A percentile compares a stretch with the other conserved stretches of the same genome.
Conservation (phyloP, 2,797 vertebrate genomes). For the Euthynnus affinis region DNA sequence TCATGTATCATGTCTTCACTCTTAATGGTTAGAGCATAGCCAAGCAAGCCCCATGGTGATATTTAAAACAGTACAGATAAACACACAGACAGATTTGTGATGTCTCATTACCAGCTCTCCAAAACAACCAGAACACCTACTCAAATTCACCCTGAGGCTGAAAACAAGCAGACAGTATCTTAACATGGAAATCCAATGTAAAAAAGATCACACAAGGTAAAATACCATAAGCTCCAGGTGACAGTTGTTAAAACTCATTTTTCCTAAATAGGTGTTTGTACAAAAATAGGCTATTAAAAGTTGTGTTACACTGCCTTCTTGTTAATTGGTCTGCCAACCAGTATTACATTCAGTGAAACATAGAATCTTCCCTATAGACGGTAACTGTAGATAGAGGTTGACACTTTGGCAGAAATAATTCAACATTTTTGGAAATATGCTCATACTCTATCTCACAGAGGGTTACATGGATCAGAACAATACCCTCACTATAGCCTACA, state of each 20-base stretch:
- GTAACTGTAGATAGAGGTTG: neutral
- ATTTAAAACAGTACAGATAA: slow-evolving; percentile 78
- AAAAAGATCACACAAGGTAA: slow-evolving; percentile 20
- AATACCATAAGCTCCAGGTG: slow-evolving; percentile 4
- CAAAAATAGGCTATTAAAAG: slow-evolving; percentile 22
- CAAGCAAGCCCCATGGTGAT: slow-evolving; percentile 76
- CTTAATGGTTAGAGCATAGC: slow-evolving; percentile 87
- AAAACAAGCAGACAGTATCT: slow-evolving; percentile 21
- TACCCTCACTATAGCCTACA: neutral
- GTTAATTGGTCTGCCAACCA: slow-evolving; percentile 1
- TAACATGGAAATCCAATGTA: slow-evolving; percentile 36
- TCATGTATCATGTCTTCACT: slow-evolving; percentile 90
- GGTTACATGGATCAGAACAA: neutral
- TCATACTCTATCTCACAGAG: neutral
- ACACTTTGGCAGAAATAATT: neutral
- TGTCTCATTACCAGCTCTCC: slow-evolving; percentile 61
- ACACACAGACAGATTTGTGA: slow-evolving; percentile 70
- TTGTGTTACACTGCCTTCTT: slow-evolving; percentile 7
- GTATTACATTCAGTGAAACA: neutral
- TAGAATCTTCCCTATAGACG: neutral
- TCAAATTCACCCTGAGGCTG: slow-evolving; percentile 30
- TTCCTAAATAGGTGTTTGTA: slow-evolving; percentile 14
- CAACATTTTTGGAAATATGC: neutral
- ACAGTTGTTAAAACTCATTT: slow-evolving; percentile 18
- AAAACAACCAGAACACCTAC: slow-evolving; percentile 62